These are phyloP conservation scores for Dendrolimus punctatus DNA, from an alignment of 1,140 invertebrate genomes.

Conservation along the genomic window DNA sequence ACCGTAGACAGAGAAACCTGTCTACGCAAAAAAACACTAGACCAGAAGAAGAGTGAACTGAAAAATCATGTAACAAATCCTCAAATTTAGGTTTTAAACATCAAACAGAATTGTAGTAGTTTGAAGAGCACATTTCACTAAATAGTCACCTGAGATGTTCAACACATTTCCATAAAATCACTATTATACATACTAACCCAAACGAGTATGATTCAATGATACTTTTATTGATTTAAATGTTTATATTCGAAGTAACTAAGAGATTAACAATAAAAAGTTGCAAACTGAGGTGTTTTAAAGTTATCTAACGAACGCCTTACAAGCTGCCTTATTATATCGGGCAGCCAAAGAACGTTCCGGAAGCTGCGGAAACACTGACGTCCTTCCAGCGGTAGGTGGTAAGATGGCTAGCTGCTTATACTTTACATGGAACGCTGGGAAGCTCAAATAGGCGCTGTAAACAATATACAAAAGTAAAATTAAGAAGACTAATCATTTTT, in stretches of 20 bases:
- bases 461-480: slow-evolving; percentile 5
- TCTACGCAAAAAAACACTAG: too few relatives aligned
- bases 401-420: slow-evolving; percentile 69
- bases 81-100: too few relatives aligned
- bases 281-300: not conserved
- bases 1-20: too few relatives aligned
- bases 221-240: too few relatives aligned
- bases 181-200: too few relatives aligned
- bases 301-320: slow-evolving; percentile 34
- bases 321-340: slow-evolving; percentile 35
- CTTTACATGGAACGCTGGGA: slow-evolving; percentile 63
- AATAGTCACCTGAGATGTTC: too few relatives aligned
- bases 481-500: not conserved
- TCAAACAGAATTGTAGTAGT: too few relatives aligned
- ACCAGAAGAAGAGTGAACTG: too few relatives aligned
- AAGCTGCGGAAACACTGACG: slow-evolving; percentile 49
- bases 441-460: slow-evolving; percentile 65
- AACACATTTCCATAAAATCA: too few relatives aligned
- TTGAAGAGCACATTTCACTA: too few relatives aligned
- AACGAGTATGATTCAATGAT: too few relatives aligned
- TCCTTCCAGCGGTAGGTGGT: slow-evolving; percentile 52
- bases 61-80: too few relatives aligned
- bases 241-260: not conserved
- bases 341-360: slow-evolving; percentile 59
- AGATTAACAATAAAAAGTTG: not conserved